These are phyloP conservation scores for Hoplodrina blanda DNA, from an alignment of 2,888 invertebrate species.

Conservation along the genomic window DNA sequence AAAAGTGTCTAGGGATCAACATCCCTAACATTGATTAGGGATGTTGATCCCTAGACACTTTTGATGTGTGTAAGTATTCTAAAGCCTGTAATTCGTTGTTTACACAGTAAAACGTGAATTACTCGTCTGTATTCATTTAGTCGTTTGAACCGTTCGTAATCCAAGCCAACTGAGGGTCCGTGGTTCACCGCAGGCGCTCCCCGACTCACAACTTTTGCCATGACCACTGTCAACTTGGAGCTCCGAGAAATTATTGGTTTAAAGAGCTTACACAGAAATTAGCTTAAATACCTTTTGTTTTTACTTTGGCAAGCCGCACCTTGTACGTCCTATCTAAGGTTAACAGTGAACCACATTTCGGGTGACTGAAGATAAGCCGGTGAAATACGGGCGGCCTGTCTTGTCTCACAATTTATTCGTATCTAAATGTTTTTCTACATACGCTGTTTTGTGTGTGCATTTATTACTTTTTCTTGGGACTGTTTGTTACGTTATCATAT, in stretches of 20 bases:
- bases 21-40: too few species aligned
- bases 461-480: slow-evolving; percentile 28
- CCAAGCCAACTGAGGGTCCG: slow-evolving; percentile 72
- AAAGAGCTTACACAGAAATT: slow-evolving; percentile 66
- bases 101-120: slow-evolving; percentile 61
- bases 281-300: slow-evolving; percentile 64
- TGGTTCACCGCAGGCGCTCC: slow-evolving; percentile 76
- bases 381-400: slow-evolving; percentile 60
- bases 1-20: too few species aligned
- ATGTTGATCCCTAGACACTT: too few species aligned
- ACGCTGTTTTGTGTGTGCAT: slow-evolving; percentile 34
- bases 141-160: slow-evolving; percentile 70
- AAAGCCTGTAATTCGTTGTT: slow-evolving; percentile 34
- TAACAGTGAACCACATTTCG: slow-evolving; percentile 62
- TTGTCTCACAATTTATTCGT: slow-evolving; percentile 60
- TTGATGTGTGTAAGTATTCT: slow-evolving; percentile 1
- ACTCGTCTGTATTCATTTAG: slow-evolving; percentile 62
- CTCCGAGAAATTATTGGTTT: slow-evolving; percentile 70
- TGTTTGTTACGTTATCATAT: slow-evolving; percentile 4
- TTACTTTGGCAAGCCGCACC: slow-evolving; percentile 48
- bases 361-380: slow-evolving; percentile 63
- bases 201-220: slow-evolving; percentile 72
- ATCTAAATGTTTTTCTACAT: slow-evolving; percentile 60
- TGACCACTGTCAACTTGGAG: slow-evolving; percentile 73
- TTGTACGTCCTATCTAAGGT: slow-evolving; percentile 57